phyloP scores from a whole-genome alignment of 2,113 vertebrate species.

The Otis tarda region DNA sequence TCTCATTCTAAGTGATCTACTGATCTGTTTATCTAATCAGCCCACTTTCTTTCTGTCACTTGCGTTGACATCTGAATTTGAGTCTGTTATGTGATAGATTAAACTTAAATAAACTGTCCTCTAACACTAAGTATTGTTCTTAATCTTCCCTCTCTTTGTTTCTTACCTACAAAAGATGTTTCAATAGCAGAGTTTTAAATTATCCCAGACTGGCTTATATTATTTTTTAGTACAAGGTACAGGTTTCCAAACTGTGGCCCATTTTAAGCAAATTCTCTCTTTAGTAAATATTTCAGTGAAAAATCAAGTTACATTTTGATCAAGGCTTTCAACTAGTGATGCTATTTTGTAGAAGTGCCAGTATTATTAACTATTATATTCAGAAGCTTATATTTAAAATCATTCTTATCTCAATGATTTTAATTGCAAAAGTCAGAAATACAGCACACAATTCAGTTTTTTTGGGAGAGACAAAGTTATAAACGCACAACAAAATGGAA shows the following conservation, averaged over 20 bases:
- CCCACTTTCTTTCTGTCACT: neutral
- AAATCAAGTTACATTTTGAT: constrained; percentile 27
- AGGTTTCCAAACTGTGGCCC: neutral
- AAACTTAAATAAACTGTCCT: neutral
- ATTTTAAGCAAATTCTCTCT: neutral
- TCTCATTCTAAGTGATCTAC: neutral
- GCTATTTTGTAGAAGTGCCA: neutral
- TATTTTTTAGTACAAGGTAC: neutral
- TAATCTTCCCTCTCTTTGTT: neutral
- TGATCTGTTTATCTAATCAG: constrained; percentile 1
- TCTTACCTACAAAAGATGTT: neutral
- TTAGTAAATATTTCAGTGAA: neutral
- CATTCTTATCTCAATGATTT: neutral
- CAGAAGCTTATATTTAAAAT: neutral
- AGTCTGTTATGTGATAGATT: neutral
- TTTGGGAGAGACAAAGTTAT: neutral
- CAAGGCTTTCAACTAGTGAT: neutral
- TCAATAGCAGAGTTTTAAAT: neutral
- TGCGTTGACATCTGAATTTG: neutral
- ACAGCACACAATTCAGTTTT: neutral
- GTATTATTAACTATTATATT: neutral
- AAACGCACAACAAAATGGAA: neutral
- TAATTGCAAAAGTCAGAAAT: neutral
- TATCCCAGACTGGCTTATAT: neutral
- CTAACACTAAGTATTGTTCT: neutral